A percentile compares a stretch with the other conserved stretches of the same genome.
Evolutionary conservation across 23 tunicate species (phyloP).

Genomic region (Styela clava): DNA sequence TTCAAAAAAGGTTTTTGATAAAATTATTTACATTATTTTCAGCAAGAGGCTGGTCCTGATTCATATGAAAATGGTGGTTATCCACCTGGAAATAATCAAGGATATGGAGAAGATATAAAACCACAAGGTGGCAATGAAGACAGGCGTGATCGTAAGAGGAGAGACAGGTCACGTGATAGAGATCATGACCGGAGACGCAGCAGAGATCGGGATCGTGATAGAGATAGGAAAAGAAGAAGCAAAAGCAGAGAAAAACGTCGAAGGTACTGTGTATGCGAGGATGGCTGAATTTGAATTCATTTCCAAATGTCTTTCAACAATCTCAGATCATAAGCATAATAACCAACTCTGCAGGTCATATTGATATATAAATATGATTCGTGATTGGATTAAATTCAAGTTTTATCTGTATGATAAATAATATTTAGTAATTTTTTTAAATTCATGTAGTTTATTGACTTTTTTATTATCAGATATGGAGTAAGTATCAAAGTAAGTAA

Average conservation of each 20-base stretch:
- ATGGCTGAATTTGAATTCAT: background rate
- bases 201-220: slow-evolving; percentile 47
- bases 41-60: background rate
- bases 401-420: no score
- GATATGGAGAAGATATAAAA: background rate
- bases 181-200: slow-evolving; percentile 49
- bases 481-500: no score
- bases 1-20: no score
- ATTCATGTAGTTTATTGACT: no score
- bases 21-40: no score
- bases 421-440: no score
- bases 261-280: background rate
- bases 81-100: background rate
- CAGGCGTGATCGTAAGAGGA: slow-evolving; percentile 24
- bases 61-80: background rate
- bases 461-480: no score
- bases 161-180: slow-evolving; percentile 17
- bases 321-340: background rate
- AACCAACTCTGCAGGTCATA: no score
- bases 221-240: slow-evolving; percentile 36
- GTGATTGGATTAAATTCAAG: no score
- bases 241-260: slow-evolving; percentile 21
- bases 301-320: background rate
- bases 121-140: slow-evolving; percentile 11
- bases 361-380: no score